Evolutionary conservation across 2,888 invertebrate genomes (phyloP).

Genomic region (Polietes domitor): DNA sequence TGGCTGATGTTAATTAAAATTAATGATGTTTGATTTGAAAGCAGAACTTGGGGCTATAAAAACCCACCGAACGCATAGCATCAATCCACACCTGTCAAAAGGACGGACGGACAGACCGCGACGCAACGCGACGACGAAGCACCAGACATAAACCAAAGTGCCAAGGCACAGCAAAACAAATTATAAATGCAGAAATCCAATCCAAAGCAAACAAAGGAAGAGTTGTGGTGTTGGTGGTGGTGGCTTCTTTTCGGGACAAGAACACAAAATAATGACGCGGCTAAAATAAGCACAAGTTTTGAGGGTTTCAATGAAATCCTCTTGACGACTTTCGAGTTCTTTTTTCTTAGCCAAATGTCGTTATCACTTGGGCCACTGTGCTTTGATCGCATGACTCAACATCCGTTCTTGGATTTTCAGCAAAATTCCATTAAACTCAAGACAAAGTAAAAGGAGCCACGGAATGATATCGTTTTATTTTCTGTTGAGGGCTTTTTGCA

Average conservation of each 20-base stretch:
- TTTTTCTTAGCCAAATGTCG: too few relatives aligned
- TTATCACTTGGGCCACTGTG: not conserved
- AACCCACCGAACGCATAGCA: not conserved
- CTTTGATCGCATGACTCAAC: conserved; percentile 3
- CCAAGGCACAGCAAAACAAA: too few relatives aligned
- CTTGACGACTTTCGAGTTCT: too few relatives aligned
- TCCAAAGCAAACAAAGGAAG: not conserved
- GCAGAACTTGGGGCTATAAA: conserved; percentile 6
- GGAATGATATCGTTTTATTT: not conserved
- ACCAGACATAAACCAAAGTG: too few relatives aligned
- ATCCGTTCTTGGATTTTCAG: not conserved
- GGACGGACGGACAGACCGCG: not conserved
- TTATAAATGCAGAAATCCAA: not conserved
- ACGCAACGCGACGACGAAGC: not conserved
- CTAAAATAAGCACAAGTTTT: too few relatives aligned
- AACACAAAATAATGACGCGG: too few relatives aligned
- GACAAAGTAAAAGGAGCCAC: conserved; percentile 16
- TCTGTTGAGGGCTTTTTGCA: not conserved
- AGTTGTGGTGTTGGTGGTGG: not conserved
- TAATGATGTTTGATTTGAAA: conserved; percentile 17
- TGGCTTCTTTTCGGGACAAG: too few relatives aligned
- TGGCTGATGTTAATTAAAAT: conserved; percentile 6
- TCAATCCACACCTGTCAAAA: conserved; percentile 21
- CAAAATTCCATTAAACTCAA: conserved; percentile 9
- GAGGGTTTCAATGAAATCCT: too few relatives aligned